A percentile compares a stretch with the other conserved stretches of the same genome.
Conservation (phyloP, 2,888 invertebrate species). For the Tetanocera ferruginea region DNA sequence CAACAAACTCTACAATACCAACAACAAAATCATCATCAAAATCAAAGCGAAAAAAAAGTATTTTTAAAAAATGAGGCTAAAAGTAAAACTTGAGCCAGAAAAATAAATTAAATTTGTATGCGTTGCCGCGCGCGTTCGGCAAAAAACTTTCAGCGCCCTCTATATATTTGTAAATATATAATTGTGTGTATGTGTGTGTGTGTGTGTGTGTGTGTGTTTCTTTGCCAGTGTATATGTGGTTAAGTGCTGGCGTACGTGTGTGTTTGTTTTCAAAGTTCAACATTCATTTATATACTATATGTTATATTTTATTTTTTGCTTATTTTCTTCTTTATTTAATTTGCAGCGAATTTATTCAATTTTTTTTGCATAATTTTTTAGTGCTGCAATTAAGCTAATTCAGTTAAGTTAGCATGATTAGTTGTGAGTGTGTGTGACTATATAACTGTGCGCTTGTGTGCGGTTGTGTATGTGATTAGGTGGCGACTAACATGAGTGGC, state of each 20-base stretch:
- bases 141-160: not conserved
- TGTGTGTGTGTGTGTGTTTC: conserved; percentile 52
- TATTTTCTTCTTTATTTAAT: no score
- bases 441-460: no score
- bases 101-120: conserved; percentile 61
- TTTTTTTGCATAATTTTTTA: conserved; percentile 22
- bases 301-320: no score
- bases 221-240: conserved; percentile 49
- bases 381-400: conserved; percentile 19
- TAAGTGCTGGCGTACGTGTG: not conserved
- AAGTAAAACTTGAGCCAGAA: not conserved
- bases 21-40: not conserved
- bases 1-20: not conserved
- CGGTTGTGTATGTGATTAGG: not conserved
- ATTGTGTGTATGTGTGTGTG: not conserved
- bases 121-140: conserved; percentile 22
- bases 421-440: not conserved
- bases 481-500: no score
- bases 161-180: not conserved
- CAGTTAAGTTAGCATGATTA: conserved; percentile 1
- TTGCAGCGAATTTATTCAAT: not conserved
- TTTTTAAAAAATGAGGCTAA: not conserved
- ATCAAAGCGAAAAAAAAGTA: not conserved
- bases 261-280: no score
- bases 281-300: no score